Evolutionary conservation across 2,113 vertebrate genomes (phyloP).

Genomic region (Notarius quadriscutis): DNA sequence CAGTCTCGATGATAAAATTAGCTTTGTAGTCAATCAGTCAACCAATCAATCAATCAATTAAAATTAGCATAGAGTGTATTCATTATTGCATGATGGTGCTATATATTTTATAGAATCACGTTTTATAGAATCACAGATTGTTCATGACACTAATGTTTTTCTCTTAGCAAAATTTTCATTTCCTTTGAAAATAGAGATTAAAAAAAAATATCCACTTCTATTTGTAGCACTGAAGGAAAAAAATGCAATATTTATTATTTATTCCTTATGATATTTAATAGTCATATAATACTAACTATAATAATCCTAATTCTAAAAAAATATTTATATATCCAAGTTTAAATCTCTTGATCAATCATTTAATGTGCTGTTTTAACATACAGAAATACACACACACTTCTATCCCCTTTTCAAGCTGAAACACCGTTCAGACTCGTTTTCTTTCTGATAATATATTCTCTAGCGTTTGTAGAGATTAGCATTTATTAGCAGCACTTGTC

Average conservation of each 20-base stretch:
- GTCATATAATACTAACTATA: neutral
- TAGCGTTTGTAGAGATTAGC: constrained; percentile 15
- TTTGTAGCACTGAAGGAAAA: neutral
- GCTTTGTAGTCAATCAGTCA: neutral
- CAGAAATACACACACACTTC: neutral
- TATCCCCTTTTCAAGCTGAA: neutral
- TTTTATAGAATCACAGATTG: neutral
- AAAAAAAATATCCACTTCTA: no score
- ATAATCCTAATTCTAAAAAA: neutral
- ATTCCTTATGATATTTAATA: no score
- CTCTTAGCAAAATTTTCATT: neutral
- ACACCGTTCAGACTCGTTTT: neutral
- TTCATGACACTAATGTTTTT: neutral
- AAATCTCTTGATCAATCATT: neutral
- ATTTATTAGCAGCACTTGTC: constrained; percentile 28
- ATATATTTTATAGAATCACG: neutral
- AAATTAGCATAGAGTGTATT: neutral
- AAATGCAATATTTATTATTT: neutral
- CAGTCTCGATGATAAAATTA: neutral
- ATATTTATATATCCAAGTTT: neutral
- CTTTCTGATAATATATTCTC: constrained; percentile 19
- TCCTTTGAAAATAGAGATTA: neutral
- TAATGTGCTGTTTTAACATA: neutral
- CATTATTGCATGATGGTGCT: no score
- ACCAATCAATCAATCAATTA: neutral